Base-by-base conservation (phyloP, 2,113 vertebrate genomes). In the Chaetorhynchus papuensis region DNA sequence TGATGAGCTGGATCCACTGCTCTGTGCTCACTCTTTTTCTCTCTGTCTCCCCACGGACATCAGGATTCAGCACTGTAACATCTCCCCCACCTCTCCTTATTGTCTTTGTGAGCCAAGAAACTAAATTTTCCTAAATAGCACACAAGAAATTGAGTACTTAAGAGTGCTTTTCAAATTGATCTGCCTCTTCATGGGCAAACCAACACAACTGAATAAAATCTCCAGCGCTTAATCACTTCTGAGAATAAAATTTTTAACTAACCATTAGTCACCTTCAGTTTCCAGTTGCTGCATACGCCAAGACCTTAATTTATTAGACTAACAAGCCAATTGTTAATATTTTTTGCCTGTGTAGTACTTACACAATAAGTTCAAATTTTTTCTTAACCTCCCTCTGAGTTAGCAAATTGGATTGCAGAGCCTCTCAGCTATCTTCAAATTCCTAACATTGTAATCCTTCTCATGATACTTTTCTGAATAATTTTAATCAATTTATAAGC, bases 61-160 rank as follows among this genome's bases (percentile, higher is more conserved):
- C 20, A 33, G 42, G 35, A 81, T 71, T 87, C 0, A 0, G 24
- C 33, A 42, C 24, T 15, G 5, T 52, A 69, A 30, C 1, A 1
- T 69, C 52, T 90, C 17, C 15, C 13, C 5, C 2, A 1, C 0
- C 2, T 57, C 13, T 15, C 9, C 33, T 60, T 71, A 52, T 31
- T 63, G 11, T 41, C 4, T 83, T 83, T 47, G 13, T 69, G 23
- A 69, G 13, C 13, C 70, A 85, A 82, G 31, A 45, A 90, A 66
- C 22, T 47, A 31, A 47, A 71, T 54, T 33, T 57, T 75, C 52
- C n/a, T 71, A 53, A 87, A 70, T 5, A 70, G 21, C 20, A 39
- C 11, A 18, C 9, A 44, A 44, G 11, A 75, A 16, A 31, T 21
- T 5, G 23, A 52, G 37, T 59, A 69, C 19, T 47, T 90, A 47